Conservation (phyloP, 92 coral and sea anemone species). For the Paragorgia papillata region DNA sequence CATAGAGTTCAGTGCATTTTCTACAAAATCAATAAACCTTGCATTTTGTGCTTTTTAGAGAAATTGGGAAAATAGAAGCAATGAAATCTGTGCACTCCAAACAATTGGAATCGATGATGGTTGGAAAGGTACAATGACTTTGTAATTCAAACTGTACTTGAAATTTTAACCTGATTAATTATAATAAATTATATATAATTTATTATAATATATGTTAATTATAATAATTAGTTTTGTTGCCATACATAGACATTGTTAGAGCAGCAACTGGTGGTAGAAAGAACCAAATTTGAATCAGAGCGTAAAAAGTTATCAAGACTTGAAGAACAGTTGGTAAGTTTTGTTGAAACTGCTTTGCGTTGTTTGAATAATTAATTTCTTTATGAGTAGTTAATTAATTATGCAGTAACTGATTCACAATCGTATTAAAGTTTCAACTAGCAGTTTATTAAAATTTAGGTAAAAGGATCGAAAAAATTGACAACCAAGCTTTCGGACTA, state of each 20-base stretch:
- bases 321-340: conserved; percentile 27
- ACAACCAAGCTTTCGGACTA: too few species aligned
- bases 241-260: conserved; percentile 68
- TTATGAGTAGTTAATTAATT: too few species aligned
- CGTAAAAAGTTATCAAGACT: conserved; percentile 67
- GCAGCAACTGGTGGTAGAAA: conserved; percentile 92
- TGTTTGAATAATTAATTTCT: too few species aligned
- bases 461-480: too few species aligned
- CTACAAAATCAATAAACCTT: too few species aligned
- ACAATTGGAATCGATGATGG: conserved; percentile 70
- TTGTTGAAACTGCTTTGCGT: not conserved
- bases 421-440: too few species aligned
- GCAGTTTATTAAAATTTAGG: too few species aligned
- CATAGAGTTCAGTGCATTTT: too few species aligned
- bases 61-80: conserved; percentile 78
- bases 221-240: not conserved
- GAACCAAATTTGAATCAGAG: conserved; percentile 80
- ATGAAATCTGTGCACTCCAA: conserved; percentile 70
- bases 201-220: not conserved
- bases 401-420: too few species aligned
- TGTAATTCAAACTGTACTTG: not conserved
- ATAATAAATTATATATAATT: too few species aligned
- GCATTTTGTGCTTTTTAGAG: conserved; percentile 49
- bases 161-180: too few species aligned
- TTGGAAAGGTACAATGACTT: conserved; percentile 71